A percentile compares a stretch with the other conserved stretches of the same genome.
Conservation (phyloP, 2,888 invertebrate genomes). For the Ectemnius lituratus region DNA sequence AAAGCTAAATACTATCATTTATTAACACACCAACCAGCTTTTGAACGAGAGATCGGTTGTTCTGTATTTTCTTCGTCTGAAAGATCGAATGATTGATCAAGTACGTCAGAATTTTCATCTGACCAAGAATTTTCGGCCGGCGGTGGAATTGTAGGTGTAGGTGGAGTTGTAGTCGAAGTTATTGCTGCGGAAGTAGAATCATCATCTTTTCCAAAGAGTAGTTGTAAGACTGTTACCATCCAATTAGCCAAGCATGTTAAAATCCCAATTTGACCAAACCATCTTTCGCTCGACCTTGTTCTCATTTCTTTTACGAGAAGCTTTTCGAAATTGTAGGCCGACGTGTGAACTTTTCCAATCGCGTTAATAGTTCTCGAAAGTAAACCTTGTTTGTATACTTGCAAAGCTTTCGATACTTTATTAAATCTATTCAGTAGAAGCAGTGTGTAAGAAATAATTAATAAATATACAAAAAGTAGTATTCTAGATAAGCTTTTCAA, state of each 20-base stretch:
- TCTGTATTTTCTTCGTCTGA: not conserved
- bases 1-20: not conserved
- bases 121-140: too few species aligned
- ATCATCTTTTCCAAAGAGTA: constrained; percentile 14
- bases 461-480: not conserved
- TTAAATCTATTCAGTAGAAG: constrained; percentile 23
- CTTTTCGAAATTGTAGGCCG: constrained; percentile 40
- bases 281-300: constrained; percentile 32
- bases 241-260: constrained; percentile 36
- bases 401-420: constrained; percentile 41
- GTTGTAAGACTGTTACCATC: constrained; percentile 42
- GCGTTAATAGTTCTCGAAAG: constrained; percentile 32
- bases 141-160: too few species aligned
- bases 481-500: not conserved
- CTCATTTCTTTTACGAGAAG: constrained; percentile 44
- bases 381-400: constrained; percentile 42
- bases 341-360: constrained; percentile 43
- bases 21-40: constrained; percentile 5
- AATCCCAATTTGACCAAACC: constrained; percentile 41
- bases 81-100: constrained; percentile 4
- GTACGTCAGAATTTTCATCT: not conserved
- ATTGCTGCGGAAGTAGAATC: not conserved
- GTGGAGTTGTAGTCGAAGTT: too few species aligned
- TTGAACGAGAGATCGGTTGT: not conserved
- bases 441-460: too few species aligned